phyloP scores from a whole-genome alignment of 2,888 invertebrate genomes.

The Himalopsyche tibetana region DNA sequence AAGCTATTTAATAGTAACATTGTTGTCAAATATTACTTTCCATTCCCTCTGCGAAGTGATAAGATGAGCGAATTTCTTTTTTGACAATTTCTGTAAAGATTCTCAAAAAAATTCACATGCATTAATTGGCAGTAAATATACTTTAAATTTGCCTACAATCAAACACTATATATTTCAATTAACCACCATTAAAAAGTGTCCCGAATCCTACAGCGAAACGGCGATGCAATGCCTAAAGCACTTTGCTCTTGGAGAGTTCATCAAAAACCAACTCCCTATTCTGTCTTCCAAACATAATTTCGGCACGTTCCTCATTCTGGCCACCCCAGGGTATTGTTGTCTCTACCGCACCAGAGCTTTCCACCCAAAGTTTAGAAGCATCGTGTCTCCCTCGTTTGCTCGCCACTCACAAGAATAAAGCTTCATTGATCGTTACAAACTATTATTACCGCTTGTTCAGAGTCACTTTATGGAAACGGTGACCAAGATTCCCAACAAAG shows the following conservation, averaged over 20 bases:
- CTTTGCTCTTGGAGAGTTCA: constrained; percentile 10
- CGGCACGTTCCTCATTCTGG: constrained; percentile 53
- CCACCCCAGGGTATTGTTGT: neutral
- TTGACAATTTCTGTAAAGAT: too few relatives aligned
- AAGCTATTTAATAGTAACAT: too few relatives aligned
- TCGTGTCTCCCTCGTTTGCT: constrained; percentile 42
- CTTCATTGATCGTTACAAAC: constrained; percentile 65
- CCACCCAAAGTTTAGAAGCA: constrained; percentile 29
- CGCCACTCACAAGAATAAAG: constrained; percentile 56
- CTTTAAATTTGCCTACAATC: too few relatives aligned
- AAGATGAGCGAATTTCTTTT: too few relatives aligned
- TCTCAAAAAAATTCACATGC: too few relatives aligned
- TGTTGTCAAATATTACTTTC: too few relatives aligned
- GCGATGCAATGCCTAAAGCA: constrained; percentile 22
- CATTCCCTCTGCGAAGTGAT: too few relatives aligned
- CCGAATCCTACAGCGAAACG: neutral
- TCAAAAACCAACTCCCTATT: constrained; percentile 30
- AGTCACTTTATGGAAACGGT: constrained; percentile 49
- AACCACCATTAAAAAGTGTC: neutral
- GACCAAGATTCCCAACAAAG: constrained; percentile 19
- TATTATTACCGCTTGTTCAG: constrained; percentile 63
- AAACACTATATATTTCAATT: too few relatives aligned
- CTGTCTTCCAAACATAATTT: constrained; percentile 57
- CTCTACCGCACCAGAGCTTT: constrained; percentile 5
- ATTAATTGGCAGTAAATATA: too few relatives aligned